Base-by-base conservation (phyloP, 2,797 vertebrate genomes). In the Mormyrus proboscirostris region DNA sequence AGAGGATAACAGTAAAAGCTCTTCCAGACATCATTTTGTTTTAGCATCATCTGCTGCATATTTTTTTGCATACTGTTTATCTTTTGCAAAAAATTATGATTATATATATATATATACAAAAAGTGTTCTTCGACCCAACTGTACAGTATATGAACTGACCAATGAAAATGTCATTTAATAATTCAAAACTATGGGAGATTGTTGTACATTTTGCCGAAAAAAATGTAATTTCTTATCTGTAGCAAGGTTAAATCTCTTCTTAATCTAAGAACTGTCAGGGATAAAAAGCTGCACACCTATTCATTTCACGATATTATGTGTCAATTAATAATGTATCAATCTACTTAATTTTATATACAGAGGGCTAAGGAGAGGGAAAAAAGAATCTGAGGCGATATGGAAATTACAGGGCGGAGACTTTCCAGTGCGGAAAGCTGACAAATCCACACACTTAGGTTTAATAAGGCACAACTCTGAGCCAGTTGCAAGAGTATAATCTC, bases 381-480 rank as follows among this genome's bases (percentile, higher is more conserved):
- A 84, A 19, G 41, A 89, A 89, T 84, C 47, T 59, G 57, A 47
- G 55, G 22, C 19, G 5, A 33, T 38, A 88, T 5, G 83, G 69
- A 86, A 89, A 91, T 51, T 87, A 88, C 25, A 88, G 69, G 51
- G 53, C 14, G 2, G 73, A 33, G 44, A 83, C 29, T 73, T 51
- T 89, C 16, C 47, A 55, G 59, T 29, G 55, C 33, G 9, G 57
- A 87, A 88, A 91, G 47, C 79, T 7, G 47, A 86, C 69, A 59
- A 65, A 89, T 86, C 53, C 83, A 82, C 49, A 41, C 89, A 89
- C 76, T 87, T 89, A 22, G 38, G 50, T 87, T 90, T 86, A 89
- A 91, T 86, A 90, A 84, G 55, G 86, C 69, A 90, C 88, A 65
- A 91, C 90, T 91, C 82, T 73, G 47, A 87, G 79, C 83, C 41